Percentiles rank a stretch among this genome's conserved stretches.
phyloP scores from a whole-genome alignment of 2,113 vertebrate species.

The Perognathus longimembris region DNA sequence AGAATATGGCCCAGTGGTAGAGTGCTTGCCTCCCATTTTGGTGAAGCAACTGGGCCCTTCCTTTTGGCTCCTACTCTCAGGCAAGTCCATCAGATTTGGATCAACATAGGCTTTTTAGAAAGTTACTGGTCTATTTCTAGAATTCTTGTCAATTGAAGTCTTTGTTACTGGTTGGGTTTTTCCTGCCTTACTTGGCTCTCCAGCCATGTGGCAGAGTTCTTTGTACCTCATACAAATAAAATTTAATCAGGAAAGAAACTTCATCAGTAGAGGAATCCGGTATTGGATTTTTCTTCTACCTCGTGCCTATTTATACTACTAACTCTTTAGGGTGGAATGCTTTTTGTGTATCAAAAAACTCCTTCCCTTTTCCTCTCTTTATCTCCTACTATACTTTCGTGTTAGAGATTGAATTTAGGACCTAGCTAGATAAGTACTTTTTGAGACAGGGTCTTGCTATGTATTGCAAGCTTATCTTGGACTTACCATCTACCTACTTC shows the following conservation, averaged over 20 bases:
- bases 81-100: neutral
- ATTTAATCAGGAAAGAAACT: slow-evolving; percentile 1
- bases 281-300: neutral
- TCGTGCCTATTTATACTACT: neutral
- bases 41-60: neutral
- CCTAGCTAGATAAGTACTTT: neutral
- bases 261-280: neutral
- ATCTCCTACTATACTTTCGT: too few relatives aligned
- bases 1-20: too few relatives aligned
- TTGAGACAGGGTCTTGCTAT: neutral
- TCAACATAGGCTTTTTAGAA: neutral
- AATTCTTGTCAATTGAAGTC: slow-evolving; percentile 14
- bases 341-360: neutral
- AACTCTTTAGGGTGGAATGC: neutral
- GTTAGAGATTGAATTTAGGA: too few relatives aligned
- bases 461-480: neutral
- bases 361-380: neutral
- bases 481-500: neutral
- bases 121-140: slow-evolving; percentile 46
- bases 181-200: neutral
- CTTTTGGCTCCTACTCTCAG: neutral
- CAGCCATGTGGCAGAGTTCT: neutral
- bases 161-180: slow-evolving; percentile 53
- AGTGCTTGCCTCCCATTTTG: neutral
- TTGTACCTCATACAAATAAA: neutral